phyloP scores from a whole-genome alignment of 2,797 vertebrate genomes.

The Taenioides sp. region DNA sequence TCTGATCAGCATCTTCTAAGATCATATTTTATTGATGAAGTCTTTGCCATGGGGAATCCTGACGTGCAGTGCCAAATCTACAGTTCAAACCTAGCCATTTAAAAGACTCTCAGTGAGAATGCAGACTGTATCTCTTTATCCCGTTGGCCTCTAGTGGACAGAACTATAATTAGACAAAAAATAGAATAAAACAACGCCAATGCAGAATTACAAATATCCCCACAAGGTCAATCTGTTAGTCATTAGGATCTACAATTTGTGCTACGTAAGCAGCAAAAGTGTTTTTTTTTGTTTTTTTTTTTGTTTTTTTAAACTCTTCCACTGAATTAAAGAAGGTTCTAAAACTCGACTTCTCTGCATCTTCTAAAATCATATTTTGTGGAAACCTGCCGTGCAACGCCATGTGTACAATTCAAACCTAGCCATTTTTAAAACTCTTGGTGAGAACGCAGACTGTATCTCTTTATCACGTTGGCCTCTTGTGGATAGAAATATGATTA shows the following conservation, averaged over 20 bases:
- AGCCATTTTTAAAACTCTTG: slow-evolving; percentile 60
- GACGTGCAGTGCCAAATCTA: slow-evolving; percentile 53
- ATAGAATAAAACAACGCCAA: slow-evolving; percentile 15
- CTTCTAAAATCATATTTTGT: slow-evolving; percentile 55
- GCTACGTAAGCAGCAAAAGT: no score
- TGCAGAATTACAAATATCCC: no score
- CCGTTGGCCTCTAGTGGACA: slow-evolving; percentile 48
- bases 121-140: slow-evolving; percentile 47
- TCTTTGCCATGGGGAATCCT: slow-evolving; percentile 44
- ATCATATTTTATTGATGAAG: slow-evolving; percentile 64
- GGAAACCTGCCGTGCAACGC: slow-evolving; percentile 46
- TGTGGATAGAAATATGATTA: slow-evolving; percentile 56
- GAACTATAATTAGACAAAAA: slow-evolving; percentile 52
- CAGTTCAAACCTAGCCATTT: slow-evolving; percentile 61
- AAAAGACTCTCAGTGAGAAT: slow-evolving; percentile 46
- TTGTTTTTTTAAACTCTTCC: slow-evolving; percentile 18
- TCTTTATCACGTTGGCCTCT: slow-evolving; percentile 55
- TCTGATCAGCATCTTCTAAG: slow-evolving; percentile 34
- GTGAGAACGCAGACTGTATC: slow-evolving; percentile 31
- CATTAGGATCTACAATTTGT: no score
- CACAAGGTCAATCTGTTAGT: no score
- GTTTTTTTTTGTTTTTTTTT: no score
- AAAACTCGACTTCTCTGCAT: slow-evolving; percentile 35
- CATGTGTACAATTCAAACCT: slow-evolving; percentile 60
- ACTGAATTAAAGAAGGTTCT: slow-evolving; percentile 3